phyloP scores from a whole-genome alignment of 2,113 vertebrate genomes.

The Sorex fumeus region DNA sequence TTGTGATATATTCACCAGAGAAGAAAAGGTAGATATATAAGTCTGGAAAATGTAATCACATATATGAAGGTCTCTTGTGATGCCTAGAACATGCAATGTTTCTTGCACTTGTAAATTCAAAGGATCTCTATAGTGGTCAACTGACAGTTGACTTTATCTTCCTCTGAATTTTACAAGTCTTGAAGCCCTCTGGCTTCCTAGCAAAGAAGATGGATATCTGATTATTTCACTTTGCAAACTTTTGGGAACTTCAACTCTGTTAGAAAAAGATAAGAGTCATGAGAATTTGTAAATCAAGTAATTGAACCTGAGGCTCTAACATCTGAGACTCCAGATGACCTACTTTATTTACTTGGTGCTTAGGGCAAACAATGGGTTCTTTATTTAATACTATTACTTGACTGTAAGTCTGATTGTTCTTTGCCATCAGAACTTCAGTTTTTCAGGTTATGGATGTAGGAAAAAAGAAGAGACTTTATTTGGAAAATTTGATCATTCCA shows the following conservation, averaged over 20 bases:
- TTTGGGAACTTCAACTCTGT: neutral
- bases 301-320: neutral
- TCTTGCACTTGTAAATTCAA: neutral
- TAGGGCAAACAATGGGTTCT: neutral
- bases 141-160: neutral
- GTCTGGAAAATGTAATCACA: neutral
- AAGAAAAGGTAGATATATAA: neutral
- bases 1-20: neutral
- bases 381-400: constrained; percentile 16
- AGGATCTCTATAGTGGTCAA: neutral
- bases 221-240: constrained; percentile 41
- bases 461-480: neutral
- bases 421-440: neutral
- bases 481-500: neutral
- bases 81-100: neutral
- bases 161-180: neutral
- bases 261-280: neutral
- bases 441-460: neutral
- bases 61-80: neutral
- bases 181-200: neutral
- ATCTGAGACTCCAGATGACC: neutral
- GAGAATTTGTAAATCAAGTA: constrained; percentile 26
- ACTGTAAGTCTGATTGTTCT: neutral
- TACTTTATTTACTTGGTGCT: neutral
- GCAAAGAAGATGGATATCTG: neutral